A percentile compares a stretch with the other conserved stretches of the same genome.
Conservation (phyloP, 2,888 invertebrate species). For the Ophion obscuratus region DNA sequence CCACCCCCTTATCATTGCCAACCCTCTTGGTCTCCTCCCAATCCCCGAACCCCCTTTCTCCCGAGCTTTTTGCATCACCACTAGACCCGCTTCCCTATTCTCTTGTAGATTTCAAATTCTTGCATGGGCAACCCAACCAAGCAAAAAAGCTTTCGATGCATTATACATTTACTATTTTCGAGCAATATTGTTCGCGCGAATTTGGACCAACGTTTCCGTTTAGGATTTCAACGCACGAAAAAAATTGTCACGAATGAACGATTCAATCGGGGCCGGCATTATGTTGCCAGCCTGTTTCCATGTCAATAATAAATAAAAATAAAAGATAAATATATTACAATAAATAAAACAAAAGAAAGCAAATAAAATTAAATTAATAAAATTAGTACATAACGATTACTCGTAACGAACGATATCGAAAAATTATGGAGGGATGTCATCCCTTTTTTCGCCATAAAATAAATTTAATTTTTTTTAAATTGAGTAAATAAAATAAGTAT, state of each 20-base stretch:
- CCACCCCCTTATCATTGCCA: slow-evolving; percentile 39
- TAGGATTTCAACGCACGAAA: not conserved
- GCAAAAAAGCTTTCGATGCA: not conserved
- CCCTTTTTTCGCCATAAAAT: no score
- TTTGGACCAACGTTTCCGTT: not conserved
- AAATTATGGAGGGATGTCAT: no score
- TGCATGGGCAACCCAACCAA: slow-evolving; percentile 33
- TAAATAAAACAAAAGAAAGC: no score
- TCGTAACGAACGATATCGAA: no score
- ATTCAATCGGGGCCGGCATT: not conserved
- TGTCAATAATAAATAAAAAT: no score
- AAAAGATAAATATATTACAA: no score
- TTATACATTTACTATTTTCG: slow-evolving; percentile 13
- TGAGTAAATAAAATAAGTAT: no score
- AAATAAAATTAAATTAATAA: no score
- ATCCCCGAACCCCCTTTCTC: slow-evolving; percentile 4
- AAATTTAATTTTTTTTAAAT: no score
- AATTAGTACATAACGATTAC: no score
- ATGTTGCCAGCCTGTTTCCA: no score
- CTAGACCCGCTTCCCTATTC: slow-evolving; percentile 60
- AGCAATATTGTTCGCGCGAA: slow-evolving; percentile 1
- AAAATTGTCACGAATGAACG: not conserved
- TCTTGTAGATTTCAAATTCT: slow-evolving; percentile 32
- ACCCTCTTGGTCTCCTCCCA: slow-evolving; percentile 2
- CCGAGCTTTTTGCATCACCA: slow-evolving; percentile 36